Percentiles rank a stretch among this genome's conserved stretches.
These are phyloP conservation scores for Brachionus calyciflorus DNA, from an alignment of 1,140 invertebrate genomes.

Conservation along the genomic window DNA sequence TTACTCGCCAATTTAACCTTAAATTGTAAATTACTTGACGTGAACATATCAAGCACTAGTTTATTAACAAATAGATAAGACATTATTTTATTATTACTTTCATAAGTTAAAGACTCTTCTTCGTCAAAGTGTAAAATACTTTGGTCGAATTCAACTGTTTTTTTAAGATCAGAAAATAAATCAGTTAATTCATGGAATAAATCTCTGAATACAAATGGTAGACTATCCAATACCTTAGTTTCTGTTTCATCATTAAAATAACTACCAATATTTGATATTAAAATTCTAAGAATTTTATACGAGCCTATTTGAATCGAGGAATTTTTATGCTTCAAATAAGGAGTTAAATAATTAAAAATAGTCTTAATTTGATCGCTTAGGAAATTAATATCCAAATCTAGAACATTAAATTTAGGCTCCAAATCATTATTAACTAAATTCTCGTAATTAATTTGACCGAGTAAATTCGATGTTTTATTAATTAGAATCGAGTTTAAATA, in stretches of 20 bases:
- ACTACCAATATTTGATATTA: constrained; percentile 45
- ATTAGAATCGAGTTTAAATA: neutral
- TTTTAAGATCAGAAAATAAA: constrained; percentile 33
- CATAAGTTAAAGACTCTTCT: neutral
- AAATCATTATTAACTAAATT: constrained; percentile 54
- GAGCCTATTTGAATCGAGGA: constrained; percentile 54
- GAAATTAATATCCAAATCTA: constrained; percentile 50
- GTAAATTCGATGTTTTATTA: constrained; percentile 48
- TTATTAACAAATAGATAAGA: constrained; percentile 18
- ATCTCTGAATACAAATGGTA: constrained; percentile 24
- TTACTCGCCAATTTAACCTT: constrained; percentile 24
- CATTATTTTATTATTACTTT: constrained; percentile 35
- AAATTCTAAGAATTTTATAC: constrained; percentile 53
- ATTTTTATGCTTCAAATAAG: constrained; percentile 52
- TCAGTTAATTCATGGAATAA: constrained; percentile 4
- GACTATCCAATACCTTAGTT: neutral
- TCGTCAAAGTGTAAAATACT: neutral
- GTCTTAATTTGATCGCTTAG: constrained; percentile 56
- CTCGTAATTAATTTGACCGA: constrained; percentile 51
- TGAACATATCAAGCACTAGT: constrained; percentile 21
- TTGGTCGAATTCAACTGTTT: constrained; percentile 23
- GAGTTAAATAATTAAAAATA: constrained; percentile 56
- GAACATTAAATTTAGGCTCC: constrained; percentile 53
- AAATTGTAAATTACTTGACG: constrained; percentile 6
- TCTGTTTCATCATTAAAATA: constrained; percentile 48